Conservation (phyloP, 2,888 invertebrate species). For the Dione juno region DNA sequence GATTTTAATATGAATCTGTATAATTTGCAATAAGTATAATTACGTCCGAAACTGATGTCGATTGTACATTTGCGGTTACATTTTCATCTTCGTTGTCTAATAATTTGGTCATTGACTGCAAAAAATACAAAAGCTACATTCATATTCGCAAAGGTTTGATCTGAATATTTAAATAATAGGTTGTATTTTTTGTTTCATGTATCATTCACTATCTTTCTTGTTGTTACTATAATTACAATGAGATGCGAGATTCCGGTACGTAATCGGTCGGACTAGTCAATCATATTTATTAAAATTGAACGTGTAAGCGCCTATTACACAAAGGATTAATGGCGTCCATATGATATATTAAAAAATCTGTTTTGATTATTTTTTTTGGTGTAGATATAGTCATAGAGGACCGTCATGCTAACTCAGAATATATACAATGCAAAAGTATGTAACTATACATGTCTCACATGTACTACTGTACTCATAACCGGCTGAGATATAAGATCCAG, state of each 20-base stretch:
- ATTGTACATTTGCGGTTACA: constrained; percentile 43
- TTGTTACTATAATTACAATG: constrained; percentile 38
- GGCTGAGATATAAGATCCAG: background rate
- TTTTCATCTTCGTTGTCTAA: constrained; percentile 39
- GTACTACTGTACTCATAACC: background rate
- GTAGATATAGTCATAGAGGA: background rate
- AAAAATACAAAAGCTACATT: constrained; percentile 20
- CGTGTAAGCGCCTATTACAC: background rate
- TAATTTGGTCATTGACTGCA: constrained; percentile 44
- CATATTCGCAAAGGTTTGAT: constrained; percentile 29
- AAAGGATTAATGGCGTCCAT: background rate
- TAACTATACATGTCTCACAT: background rate
- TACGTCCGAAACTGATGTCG: constrained; percentile 24
- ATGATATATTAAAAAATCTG: background rate
- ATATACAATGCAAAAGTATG: background rate
- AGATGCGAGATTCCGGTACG: constrained; percentile 32
- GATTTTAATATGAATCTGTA: background rate
- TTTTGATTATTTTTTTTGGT: background rate
- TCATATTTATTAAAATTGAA: constrained; percentile 28
- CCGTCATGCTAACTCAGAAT: constrained; percentile 3
- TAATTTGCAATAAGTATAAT: constrained; percentile 26
- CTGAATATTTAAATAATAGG: constrained; percentile 26
- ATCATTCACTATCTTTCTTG: constrained; percentile 25
- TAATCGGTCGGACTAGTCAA: constrained; percentile 35
- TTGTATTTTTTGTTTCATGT: constrained; percentile 12